A percentile compares a stretch with the other conserved stretches of the same genome.
phyloP scores from a whole-genome alignment of 1,140 invertebrate genomes.

The Pseudomyrmex gracilis region DNA sequence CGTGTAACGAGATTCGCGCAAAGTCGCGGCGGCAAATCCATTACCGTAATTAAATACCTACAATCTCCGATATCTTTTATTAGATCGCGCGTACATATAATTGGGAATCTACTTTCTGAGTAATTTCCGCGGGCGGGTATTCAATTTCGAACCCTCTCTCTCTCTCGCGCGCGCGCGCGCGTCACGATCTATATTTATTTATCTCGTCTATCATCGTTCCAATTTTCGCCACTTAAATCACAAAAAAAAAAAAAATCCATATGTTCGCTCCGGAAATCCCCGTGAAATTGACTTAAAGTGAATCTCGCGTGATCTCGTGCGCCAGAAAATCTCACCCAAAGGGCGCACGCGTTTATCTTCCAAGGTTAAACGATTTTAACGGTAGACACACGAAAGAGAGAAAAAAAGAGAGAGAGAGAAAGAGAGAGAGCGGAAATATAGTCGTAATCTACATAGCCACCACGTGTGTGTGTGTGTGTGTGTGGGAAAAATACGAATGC shows the following conservation, averaged over 20 bases:
- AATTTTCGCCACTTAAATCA: constrained; percentile 24
- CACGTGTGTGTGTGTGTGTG: too few species aligned
- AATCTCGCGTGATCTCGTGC: constrained; percentile 45
- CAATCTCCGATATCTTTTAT: not conserved
- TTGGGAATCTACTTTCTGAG: constrained; percentile 7
- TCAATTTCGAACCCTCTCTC: not conserved
- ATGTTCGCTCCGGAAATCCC: constrained; percentile 18
- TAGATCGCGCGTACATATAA: not conserved
- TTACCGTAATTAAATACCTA: constrained; percentile 4
- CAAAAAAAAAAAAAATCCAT: constrained; percentile 5
- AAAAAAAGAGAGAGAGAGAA: not conserved
- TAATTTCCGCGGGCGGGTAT: constrained; percentile 5
- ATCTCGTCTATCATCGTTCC: constrained; percentile 37
- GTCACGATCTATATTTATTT: constrained; percentile 18
- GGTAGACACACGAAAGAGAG: not conserved
- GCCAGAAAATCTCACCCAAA: constrained; percentile 2
- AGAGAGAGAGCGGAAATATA: too few species aligned
- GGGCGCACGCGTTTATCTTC: not conserved
- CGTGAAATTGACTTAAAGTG: constrained; percentile 45
- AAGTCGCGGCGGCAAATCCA: not conserved
- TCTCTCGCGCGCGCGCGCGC: too few species aligned
- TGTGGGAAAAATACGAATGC: not conserved
- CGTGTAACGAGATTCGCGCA: not conserved
- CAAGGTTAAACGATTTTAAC: constrained; percentile 34
- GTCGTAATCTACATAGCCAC: too few species aligned